A percentile compares a stretch with the other conserved stretches of the same genome.
These are phyloP conservation scores for Habrosyne pyritoides DNA, from an alignment of 2,888 invertebrate genomes.

Conservation along the genomic window DNA sequence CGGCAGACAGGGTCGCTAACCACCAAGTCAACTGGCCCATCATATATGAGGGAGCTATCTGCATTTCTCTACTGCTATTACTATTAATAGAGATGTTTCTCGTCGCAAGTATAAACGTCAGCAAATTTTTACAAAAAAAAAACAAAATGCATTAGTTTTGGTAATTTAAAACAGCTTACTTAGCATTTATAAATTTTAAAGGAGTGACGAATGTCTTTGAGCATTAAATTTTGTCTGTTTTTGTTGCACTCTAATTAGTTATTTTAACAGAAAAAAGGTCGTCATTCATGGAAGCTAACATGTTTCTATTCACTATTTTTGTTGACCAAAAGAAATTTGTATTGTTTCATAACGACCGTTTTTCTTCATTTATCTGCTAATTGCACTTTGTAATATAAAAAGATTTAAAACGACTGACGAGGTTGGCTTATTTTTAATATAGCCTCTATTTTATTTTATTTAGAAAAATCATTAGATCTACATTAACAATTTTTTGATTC, in stretches of 20 bases:
- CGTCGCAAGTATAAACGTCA: too few species aligned
- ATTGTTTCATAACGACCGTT: conserved; percentile 16
- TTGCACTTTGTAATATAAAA: not conserved
- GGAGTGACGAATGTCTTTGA: not conserved
- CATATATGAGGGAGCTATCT: too few species aligned
- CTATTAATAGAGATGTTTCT: too few species aligned
- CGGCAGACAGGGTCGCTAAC: too few species aligned
- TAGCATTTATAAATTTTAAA: not conserved
- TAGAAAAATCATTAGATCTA: too few species aligned
- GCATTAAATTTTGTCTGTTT: not conserved
- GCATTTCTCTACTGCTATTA: too few species aligned
- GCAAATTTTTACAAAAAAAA: too few species aligned
- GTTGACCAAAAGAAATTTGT: conserved; percentile 12
- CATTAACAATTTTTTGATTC: too few species aligned
- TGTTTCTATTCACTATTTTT: not conserved
- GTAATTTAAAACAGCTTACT: not conserved
- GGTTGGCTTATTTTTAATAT: not conserved
- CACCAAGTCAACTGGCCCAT: too few species aligned
- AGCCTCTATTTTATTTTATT: not conserved
- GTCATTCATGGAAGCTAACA: not conserved
- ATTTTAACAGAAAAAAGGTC: not conserved
- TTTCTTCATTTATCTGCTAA: conserved; percentile 13
- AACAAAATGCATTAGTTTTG: too few species aligned
- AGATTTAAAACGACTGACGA: not conserved
- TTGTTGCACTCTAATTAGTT: not conserved